phyloP scores from a whole-genome alignment of 2,113 vertebrate genomes.

The Nansenia antarctica region DNA sequence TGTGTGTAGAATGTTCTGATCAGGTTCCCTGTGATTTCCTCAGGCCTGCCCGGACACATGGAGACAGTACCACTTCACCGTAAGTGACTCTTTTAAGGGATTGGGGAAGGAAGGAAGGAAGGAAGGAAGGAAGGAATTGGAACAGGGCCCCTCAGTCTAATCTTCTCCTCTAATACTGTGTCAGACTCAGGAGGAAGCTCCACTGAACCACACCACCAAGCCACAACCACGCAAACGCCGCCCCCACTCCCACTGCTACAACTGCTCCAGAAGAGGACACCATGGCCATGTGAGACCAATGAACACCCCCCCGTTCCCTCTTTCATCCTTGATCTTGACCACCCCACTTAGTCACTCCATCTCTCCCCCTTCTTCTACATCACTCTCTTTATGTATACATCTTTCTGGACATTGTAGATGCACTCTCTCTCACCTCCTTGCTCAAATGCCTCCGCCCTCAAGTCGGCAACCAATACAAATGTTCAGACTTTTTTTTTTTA shows the following conservation, averaged over 20 bases:
- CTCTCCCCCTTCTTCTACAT: background rate
- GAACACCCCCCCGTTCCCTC: no score
- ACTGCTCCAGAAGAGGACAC: slow-evolving; percentile 63
- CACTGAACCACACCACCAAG: slow-evolving; percentile 27
- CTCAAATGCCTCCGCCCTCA: no score
- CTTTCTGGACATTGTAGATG: no score
- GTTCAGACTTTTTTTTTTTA: no score
- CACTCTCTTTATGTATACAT: background rate
- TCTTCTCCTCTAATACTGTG: background rate
- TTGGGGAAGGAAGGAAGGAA: background rate
- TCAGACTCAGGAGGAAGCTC: slow-evolving; percentile 27
- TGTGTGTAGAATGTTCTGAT: background rate
- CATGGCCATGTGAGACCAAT: slow-evolving; percentile 56
- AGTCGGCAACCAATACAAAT: no score
- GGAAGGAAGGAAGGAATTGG: background rate
- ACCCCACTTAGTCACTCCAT: background rate
- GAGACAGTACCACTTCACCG: slow-evolving; percentile 69
- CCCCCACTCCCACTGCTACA: slow-evolving; percentile 52
- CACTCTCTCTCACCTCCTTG: no score
- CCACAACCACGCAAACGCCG: slow-evolving; percentile 1
- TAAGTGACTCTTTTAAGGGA: slow-evolving; percentile 30
- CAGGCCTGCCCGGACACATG: slow-evolving; percentile 65
- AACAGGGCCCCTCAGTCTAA: background rate
- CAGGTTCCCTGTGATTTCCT: slow-evolving; percentile 19
- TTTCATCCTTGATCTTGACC: background rate